Evolutionary conservation across 2,797 vertebrate genomes (phyloP).

Genomic region (Esox masquinongy): DNA sequence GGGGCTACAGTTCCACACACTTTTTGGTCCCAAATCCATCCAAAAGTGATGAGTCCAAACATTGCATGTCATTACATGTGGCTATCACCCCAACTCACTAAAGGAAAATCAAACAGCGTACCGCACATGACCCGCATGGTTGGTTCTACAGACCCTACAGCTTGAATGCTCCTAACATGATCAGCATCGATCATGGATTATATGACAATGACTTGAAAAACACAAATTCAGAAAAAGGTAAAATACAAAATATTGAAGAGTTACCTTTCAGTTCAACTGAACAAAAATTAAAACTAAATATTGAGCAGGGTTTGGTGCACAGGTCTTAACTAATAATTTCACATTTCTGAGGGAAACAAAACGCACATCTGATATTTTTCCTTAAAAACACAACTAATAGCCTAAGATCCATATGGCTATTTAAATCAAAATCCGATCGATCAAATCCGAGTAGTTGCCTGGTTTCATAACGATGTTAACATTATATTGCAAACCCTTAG

Average conservation of each 20-base stretch:
- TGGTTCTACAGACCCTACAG: conserved; percentile 69
- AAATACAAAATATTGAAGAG: not conserved
- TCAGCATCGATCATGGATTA: conserved; percentile 72
- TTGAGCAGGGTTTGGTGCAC: not conserved
- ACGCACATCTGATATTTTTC: not conserved
- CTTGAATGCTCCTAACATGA: conserved; percentile 55
- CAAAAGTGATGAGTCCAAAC: conserved; percentile 80
- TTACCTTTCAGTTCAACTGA: not conserved
- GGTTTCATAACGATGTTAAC: too few species aligned
- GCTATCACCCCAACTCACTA: conserved; percentile 68
- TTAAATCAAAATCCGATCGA: too few species aligned
- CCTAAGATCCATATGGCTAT: too few species aligned
- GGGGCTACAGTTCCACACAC: conserved; percentile 75
- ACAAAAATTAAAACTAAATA: not conserved
- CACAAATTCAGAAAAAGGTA: conserved; percentile 17
- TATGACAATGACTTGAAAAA: conserved; percentile 79
- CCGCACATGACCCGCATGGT: conserved; percentile 95
- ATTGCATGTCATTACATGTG: conserved; percentile 74
- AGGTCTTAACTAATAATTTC: not conserved
- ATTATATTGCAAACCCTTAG: too few species aligned
- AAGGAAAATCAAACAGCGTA: conserved; percentile 68
- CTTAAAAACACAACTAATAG: not conserved
- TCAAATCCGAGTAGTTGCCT: too few species aligned
- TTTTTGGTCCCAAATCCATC: conserved; percentile 81
- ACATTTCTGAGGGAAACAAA: not conserved